Evolutionary conservation across 2,113 vertebrate species (phyloP), one percentile per base, ranked within the genome.

Genomic region (Semnornis frantzii): DNA sequence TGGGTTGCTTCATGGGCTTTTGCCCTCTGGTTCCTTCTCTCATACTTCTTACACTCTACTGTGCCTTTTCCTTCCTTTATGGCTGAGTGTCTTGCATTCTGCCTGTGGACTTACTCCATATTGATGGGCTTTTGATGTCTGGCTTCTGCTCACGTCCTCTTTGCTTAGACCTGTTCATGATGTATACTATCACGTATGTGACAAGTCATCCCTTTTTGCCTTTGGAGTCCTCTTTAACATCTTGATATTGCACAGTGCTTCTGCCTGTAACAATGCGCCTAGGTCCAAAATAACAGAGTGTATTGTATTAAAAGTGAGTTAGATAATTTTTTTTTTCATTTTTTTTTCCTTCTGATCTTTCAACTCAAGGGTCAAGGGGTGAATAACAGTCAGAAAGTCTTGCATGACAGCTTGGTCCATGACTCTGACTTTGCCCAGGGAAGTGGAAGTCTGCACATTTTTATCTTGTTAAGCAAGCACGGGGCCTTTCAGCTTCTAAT

Each of bases 101-200:
- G 33, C 46, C 24, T 27, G 1, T 33, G 37, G 19, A 18, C 19
- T 55, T 71, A 16, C 3, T 78, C 54, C 23, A 2, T 57, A n/a
- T 4, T 1, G 17, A 21, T 2, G 6, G 33, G 27, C 54, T 66
- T 73, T 50, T 64, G 31, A 37, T 28, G 31, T 52, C 48, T 44
- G 33, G 25, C 34, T 64, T 64, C 52, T 80, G 34, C 66, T 52
- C 23, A 57, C 57, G 65, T 42, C 34, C 48, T 72, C 46, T 62
- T 71, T 50, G 54, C 30, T 75, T 55, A 7, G 21, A 33, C 20
- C 25, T 21, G 20, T 25, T 13, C 60, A 8, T 4, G 10, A 5
- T n/a, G 8, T 19, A 5, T 21, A 2, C 33, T 57, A 1, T 30
- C 3, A 1, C 2, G 0, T 39, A 20, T 19, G n/a, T 55, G 59